phyloP scores from a whole-genome alignment of 2,888 invertebrate species.

The Eupithecia exiguata region DNA sequence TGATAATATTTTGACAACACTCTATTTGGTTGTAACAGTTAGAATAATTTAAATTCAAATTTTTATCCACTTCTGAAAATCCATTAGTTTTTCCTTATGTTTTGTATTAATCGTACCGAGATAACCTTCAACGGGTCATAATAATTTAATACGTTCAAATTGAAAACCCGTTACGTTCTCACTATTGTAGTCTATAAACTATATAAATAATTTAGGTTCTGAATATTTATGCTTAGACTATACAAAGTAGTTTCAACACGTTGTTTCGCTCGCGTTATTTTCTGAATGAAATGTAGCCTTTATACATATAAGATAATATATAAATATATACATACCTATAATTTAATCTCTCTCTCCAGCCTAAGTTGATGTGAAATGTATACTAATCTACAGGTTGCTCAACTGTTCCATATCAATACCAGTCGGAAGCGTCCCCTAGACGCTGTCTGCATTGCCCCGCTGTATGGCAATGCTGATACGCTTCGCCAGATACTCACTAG shows the following conservation, averaged over 20 bases:
- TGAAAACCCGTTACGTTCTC: slow-evolving; percentile 2
- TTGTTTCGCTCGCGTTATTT: neutral
- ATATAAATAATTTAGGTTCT: neutral
- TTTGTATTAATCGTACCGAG: neutral
- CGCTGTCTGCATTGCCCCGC: too few species aligned
- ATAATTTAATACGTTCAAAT: neutral
- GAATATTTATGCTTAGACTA: neutral
- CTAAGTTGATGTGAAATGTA: too few species aligned
- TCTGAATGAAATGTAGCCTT: neutral
- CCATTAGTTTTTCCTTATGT: neutral
- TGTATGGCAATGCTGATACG: too few species aligned
- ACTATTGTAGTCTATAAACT: neutral
- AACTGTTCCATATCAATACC: too few species aligned
- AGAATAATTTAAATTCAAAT: neutral
- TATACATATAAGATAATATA: too few species aligned
- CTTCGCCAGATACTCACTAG: too few species aligned
- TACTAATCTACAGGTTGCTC: too few species aligned
- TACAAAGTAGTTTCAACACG: neutral
- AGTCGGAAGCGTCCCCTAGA: too few species aligned
- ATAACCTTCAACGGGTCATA: neutral
- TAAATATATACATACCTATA: too few species aligned
- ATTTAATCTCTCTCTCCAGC: too few species aligned
- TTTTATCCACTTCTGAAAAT: neutral
- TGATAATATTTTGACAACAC: neutral
- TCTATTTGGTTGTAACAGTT: too few species aligned